Conservation (phyloP, 2,113 vertebrate species). For the human (Homo sapiens) region DNA sequence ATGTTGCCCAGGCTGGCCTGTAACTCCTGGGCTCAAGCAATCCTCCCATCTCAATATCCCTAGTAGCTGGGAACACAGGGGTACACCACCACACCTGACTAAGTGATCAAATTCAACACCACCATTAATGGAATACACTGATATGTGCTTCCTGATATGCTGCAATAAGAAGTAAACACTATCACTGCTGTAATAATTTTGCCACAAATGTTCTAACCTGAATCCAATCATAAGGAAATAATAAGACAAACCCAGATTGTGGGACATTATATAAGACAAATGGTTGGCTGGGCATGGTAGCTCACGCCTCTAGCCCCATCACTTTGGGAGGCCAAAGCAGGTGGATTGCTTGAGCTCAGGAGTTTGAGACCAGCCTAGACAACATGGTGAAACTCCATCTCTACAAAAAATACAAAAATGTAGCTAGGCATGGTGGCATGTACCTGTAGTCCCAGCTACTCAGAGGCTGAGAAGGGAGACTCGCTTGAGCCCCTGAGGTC, state of each 20-base stretch:
- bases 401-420: no score
- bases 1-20: neutral
- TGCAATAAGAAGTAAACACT: neutral
- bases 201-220: neutral
- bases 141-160: neutral
- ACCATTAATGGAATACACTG: neutral
- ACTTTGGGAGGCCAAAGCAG: no score
- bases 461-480: no score
- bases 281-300: neutral
- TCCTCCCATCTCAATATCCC: neutral
- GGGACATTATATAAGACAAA: neutral
- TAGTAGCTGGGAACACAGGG: neutral
- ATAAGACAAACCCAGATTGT: neutral
- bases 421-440: no score
- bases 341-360: no score
- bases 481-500: no score
- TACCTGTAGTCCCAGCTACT: no score
- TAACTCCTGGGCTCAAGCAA: neutral
- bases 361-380: no score
- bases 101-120: neutral
- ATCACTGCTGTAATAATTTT: neutral
- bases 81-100: neutral
- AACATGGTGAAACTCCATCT: no score
- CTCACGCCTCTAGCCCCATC: no score
- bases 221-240: conserved; percentile 1